Percentiles rank a stretch among this genome's conserved stretches.
These are phyloP conservation scores for Enteromius thamalakanensis DNA, from an alignment of 2,797 vertebrate genomes.

Conservation along the genomic window DNA sequence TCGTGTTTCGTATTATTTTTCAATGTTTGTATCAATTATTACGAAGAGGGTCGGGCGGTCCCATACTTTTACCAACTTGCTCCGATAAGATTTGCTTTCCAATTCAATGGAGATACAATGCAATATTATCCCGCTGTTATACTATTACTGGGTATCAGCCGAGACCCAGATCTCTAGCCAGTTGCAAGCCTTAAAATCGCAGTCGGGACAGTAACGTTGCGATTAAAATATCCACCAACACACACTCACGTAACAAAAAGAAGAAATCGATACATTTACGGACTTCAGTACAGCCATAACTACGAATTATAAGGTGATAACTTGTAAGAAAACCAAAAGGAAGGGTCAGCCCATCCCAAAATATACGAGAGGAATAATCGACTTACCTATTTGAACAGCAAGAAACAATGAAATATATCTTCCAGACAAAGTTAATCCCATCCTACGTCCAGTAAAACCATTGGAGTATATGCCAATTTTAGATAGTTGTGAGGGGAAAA, in stretches of 20 bases:
- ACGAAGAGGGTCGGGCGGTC: conserved; percentile 29
- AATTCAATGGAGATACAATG: background rate
- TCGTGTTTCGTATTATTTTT: background rate
- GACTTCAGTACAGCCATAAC: background rate
- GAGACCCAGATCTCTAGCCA: background rate
- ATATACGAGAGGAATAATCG: conserved; percentile 39
- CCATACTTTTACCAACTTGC: conserved; percentile 29
- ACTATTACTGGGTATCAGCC: background rate
- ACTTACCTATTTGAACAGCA: conserved; percentile 89
- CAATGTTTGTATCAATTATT: conserved; percentile 54
- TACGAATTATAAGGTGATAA: background rate
- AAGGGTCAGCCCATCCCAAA: conserved; percentile 41
- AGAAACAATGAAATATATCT: conserved; percentile 89
- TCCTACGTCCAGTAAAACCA: conserved; percentile 92
- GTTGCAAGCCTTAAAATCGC: background rate
- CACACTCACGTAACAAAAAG: background rate
- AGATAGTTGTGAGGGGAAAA: conserved; percentile 85
- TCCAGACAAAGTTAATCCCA: conserved; percentile 94
- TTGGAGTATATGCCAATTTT: conserved; percentile 83
- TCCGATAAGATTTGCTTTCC: conserved; percentile 15
- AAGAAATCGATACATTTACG: background rate
- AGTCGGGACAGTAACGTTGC: background rate
- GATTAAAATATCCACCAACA: conserved; percentile 28
- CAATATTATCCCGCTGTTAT: background rate
- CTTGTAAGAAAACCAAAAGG: background rate